These are phyloP conservation scores for Oryzias woworae DNA, from an alignment of 2,113 vertebrate species.

Conservation along the genomic window DNA sequence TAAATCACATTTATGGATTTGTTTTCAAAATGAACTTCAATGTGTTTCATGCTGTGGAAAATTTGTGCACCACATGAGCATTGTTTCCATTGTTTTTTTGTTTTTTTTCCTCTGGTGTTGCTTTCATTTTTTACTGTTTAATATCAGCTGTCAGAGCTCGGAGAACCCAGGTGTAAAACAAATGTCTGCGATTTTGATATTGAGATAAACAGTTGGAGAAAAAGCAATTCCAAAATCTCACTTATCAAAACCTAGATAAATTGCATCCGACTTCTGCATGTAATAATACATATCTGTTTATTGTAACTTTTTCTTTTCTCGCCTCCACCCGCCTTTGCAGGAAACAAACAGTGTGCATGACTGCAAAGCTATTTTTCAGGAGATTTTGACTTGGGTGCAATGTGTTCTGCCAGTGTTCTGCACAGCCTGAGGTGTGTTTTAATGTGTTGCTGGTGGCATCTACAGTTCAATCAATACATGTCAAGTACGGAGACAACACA, in stretches of 20 bases:
- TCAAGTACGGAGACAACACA: conserved; percentile 3
- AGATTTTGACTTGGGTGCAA: conserved; percentile 13
- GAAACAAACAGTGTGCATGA: background rate
- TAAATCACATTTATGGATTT: background rate
- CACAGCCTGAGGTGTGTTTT: conserved; percentile 17
- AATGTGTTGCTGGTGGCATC: background rate
- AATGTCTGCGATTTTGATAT: background rate
- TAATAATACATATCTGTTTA: too few species aligned
- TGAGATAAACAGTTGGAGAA: background rate
- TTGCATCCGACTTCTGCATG: too few species aligned
- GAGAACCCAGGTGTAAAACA: conserved; percentile 1
- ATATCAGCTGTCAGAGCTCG: background rate
- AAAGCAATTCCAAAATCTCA: too few species aligned
- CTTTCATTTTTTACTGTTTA: background rate
- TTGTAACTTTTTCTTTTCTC: background rate
- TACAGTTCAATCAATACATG: conserved; percentile 10
- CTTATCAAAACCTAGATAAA: too few species aligned
- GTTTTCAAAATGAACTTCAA: background rate
- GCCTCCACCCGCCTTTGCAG: conserved; percentile 4
- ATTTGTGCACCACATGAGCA: background rate
- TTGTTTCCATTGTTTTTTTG: too few species aligned
- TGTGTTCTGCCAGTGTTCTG: conserved; percentile 4
- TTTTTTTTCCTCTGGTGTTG: background rate
- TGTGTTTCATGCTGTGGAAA: background rate
- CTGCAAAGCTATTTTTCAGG: background rate